These are phyloP conservation scores for Tetragonula clypearis DNA, from an alignment of 1,140 invertebrate genomes.

Conservation along the genomic window DNA sequence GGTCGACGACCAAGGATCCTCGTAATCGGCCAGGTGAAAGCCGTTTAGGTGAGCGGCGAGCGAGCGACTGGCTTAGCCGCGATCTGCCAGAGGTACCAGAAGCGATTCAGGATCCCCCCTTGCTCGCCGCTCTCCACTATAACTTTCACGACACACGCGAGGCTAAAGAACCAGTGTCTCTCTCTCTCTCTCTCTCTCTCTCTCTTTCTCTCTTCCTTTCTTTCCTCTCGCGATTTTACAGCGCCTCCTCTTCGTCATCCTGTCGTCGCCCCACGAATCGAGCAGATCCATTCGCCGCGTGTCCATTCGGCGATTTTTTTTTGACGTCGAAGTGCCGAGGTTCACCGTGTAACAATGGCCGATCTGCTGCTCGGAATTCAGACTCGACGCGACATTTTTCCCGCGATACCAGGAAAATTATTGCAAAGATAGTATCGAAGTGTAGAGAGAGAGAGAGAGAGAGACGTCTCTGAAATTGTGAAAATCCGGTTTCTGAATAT, in stretches of 20 bases:
- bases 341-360: slow-evolving; percentile 18
- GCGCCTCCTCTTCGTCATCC: background rate
- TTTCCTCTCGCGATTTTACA: slow-evolving; percentile 19
- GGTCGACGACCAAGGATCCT: slow-evolving; percentile 46
- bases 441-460: background rate
- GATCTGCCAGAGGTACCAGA: slow-evolving; percentile 61
- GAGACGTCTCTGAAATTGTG: background rate
- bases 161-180: slow-evolving; percentile 51
- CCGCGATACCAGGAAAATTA: background rate
- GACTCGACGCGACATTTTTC: background rate
- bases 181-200: slow-evolving; percentile 20
- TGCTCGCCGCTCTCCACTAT: slow-evolving; percentile 28
- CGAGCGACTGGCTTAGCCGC: slow-evolving; percentile 61
- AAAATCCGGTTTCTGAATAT: too few relatives aligned
- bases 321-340: background rate
- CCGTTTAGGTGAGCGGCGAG: slow-evolving; percentile 63
- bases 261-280: background rate
- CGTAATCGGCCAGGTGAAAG: slow-evolving; percentile 61
- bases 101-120: slow-evolving; percentile 53
- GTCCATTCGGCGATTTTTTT: slow-evolving; percentile 43
- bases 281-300: background rate
- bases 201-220: slow-evolving; percentile 19
- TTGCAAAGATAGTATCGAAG: background rate
- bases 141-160: slow-evolving; percentile 60
- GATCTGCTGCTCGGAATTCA: slow-evolving; percentile 19